phyloP scores from a whole-genome alignment of 2,888 invertebrate genomes.

The Ephialtes manifestator region DNA sequence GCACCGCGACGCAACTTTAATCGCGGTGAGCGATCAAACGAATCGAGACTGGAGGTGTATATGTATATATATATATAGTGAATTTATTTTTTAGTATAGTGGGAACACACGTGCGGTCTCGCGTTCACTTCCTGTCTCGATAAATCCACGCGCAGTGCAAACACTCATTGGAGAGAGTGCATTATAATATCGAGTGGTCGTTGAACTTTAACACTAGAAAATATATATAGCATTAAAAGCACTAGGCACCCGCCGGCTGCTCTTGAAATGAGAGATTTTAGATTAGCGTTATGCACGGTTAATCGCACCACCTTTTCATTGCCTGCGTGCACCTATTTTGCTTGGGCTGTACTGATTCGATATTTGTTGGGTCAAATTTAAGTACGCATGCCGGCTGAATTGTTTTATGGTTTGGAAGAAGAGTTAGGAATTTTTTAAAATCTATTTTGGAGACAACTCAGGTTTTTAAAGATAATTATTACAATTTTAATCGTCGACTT shows the following conservation, averaged over 20 bases:
- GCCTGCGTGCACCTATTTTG: slow-evolving; percentile 13
- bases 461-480: no score
- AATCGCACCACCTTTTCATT: slow-evolving; percentile 52
- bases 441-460: no score
- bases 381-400: background rate
- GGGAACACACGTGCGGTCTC: slow-evolving; percentile 66
- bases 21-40: slow-evolving; percentile 66
- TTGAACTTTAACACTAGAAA: slow-evolving; percentile 63
- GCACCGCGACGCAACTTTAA: slow-evolving; percentile 59
- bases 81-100: slow-evolving; percentile 32
- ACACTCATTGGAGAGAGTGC: slow-evolving; percentile 34
- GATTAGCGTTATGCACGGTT: slow-evolving; percentile 47
- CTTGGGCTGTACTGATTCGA: slow-evolving; percentile 4
- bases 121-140: slow-evolving; percentile 67
- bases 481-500: no score
- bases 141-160: slow-evolving; percentile 55
- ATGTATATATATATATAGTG: background rate
- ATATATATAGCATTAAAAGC: slow-evolving; percentile 35
- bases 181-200: slow-evolving; percentile 62
- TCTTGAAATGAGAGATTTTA: slow-evolving; percentile 40
- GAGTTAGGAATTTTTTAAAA: background rate
- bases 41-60: slow-evolving; percentile 72
- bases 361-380: background rate
- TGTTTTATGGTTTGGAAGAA: no score
- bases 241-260: slow-evolving; percentile 58